Evolutionary conservation across 1,140 invertebrate genomes (phyloP), one percentile per base, ranked within the genome.

Genomic region (Lasioglossum baleicum): DNA sequence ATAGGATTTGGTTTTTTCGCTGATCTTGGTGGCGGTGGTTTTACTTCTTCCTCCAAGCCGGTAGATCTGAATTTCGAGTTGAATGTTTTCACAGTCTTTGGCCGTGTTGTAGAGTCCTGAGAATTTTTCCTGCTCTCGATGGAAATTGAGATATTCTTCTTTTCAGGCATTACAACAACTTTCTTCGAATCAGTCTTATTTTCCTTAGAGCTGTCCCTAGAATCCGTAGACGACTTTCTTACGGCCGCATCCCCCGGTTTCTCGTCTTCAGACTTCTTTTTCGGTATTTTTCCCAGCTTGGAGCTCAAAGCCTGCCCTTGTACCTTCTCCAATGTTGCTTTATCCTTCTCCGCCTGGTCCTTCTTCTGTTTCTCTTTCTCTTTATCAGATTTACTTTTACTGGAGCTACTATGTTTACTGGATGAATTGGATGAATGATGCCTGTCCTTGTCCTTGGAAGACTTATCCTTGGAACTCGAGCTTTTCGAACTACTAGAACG

Each of bases 81-180:
- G 89, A 96, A 97, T 4, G 96, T 97, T 94, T 98, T 98, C 7
- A 97, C 97, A 61, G 97, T 98, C 92, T 97, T 97, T 1, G 96
- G 96, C 83, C 96, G 93, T 31, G 93, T 90, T 58, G 94, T 93
- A 6, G 93, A 90, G 76, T 96, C 95, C 74, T 87, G 89, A 77
- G 94, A 94, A 85, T 95, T 95, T 91, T 96, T 96, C 66, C 96
- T 93, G 79, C 95, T 95, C 93, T 97, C 96, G 82, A 97, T 96
- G 2, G 96, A 97, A 88, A 97, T 96, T 10, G 96, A 96, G 44
- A 95, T 95, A 88, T 96, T 96, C 86, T 96, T 96, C 70, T 93
- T 94, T 61, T 94, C 92, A 5, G 88, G 84, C 35, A 91, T 82
- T 2, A 79, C 53, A 8, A 83, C 72, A 7, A 82, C 58, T 58